Evolutionary conservation across 2,888 invertebrate species (phyloP).

Genomic region (Deilephila elpenor): DNA sequence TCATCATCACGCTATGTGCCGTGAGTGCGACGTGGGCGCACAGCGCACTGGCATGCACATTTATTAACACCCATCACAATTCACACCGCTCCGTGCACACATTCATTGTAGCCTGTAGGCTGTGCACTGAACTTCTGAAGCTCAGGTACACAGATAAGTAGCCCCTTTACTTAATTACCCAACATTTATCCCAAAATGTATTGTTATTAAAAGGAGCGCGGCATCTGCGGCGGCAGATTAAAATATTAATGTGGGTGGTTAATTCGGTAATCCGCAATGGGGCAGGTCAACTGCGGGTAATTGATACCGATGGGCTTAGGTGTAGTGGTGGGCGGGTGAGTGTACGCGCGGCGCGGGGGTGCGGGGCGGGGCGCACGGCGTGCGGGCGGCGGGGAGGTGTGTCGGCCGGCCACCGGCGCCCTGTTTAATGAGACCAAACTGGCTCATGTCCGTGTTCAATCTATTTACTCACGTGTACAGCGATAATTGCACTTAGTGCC

Average conservation of each 20-base stretch:
- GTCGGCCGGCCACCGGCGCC: slow-evolving; percentile 28
- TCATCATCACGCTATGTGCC: slow-evolving; percentile 17
- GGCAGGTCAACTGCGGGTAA: slow-evolving; percentile 46
- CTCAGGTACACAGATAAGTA: slow-evolving; percentile 5
- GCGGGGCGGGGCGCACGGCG: slow-evolving; percentile 4
- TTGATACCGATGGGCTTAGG: slow-evolving; percentile 52
- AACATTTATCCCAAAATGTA: slow-evolving; percentile 17
- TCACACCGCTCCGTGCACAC: not conserved
- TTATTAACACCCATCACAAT: slow-evolving; percentile 7
- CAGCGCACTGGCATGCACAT: not conserved
- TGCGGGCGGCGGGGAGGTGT: slow-evolving; percentile 1
- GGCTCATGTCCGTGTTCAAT: slow-evolving; percentile 41
- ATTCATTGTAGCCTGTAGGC: not conserved
- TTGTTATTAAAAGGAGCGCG: slow-evolving; percentile 24
- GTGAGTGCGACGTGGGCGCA: not conserved
- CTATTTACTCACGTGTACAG: slow-evolving; percentile 47
- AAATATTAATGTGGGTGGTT: slow-evolving; percentile 55
- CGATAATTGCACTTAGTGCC: slow-evolving; percentile 45
- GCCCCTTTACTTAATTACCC: slow-evolving; percentile 22
- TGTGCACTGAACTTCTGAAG: too few relatives aligned
- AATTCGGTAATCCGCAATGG: slow-evolving; percentile 52
- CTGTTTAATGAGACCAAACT: slow-evolving; percentile 32
- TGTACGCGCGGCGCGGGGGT: slow-evolving; percentile 30
- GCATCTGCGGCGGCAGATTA: slow-evolving; percentile 44
- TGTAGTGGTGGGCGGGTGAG: slow-evolving; percentile 41